Percentiles rank a stretch among this genome's conserved stretches.
Conservation (phyloP, 2,888 invertebrate species). For the Entomobrya proxima region DNA sequence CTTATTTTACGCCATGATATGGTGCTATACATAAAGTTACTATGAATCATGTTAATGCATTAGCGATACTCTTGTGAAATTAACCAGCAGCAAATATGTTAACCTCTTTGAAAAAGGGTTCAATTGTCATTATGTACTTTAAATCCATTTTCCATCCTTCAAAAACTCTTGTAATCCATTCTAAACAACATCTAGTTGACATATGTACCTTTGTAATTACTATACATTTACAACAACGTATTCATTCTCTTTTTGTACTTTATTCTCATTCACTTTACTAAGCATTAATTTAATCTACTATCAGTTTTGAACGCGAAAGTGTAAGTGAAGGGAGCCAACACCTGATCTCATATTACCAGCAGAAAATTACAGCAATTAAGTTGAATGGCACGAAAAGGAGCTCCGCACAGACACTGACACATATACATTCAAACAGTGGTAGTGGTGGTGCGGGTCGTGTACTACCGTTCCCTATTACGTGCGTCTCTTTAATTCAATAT, state of each 20-base stretch:
- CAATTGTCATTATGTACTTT: conserved; percentile 26
- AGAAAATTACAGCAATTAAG: conserved; percentile 67
- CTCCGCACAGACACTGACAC: not conserved
- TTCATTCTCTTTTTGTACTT: not conserved
- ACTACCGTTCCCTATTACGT: conserved; percentile 43
- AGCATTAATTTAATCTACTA: conserved; percentile 2
- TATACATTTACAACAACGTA: not conserved
- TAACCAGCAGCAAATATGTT: not conserved
- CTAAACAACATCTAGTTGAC: conserved; percentile 12
- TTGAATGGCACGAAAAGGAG: conserved; percentile 59
- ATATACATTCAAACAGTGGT: not conserved
- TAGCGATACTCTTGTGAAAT: conserved; percentile 6
- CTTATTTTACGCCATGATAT: not conserved
- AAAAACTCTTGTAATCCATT: not conserved
- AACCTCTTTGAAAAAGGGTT: not conserved
- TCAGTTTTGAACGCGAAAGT: not conserved
- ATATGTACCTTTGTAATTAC: conserved; percentile 30
- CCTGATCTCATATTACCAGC: conserved; percentile 59
- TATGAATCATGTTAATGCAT: not conserved
- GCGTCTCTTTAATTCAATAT: conserved; percentile 62
- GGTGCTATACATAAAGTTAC: not conserved
- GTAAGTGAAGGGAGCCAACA: conserved; percentile 35
- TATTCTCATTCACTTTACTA: not conserved
- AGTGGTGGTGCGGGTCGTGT: conserved; percentile 13
- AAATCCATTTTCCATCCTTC: conserved; percentile 1